phyloP scores from a whole-genome alignment of 2,888 invertebrate species.

The Caenorhabditis uteleia region DNA sequence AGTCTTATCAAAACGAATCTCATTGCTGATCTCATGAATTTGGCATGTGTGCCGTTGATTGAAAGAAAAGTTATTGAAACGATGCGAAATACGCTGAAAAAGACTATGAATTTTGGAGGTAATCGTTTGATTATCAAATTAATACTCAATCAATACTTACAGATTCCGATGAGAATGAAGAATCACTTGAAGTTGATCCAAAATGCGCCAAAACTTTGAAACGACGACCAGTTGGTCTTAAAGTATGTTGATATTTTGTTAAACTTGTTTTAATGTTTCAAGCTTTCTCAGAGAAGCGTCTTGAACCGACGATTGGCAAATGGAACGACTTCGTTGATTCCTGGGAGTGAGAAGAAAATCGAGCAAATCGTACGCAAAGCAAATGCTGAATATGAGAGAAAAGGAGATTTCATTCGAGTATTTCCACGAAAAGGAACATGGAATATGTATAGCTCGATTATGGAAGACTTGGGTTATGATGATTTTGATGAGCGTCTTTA shows the following conservation, averaged over 20 bases:
- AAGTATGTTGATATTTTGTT: neutral
- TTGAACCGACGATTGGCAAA: slow-evolving; percentile 11
- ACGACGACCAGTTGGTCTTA: slow-evolving; percentile 30
- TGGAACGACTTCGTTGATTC: slow-evolving; percentile 23
- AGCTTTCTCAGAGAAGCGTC: slow-evolving; percentile 18
- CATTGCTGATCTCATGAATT: slow-evolving; percentile 86
- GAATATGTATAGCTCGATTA: slow-evolving; percentile 52
- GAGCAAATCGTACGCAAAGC: slow-evolving; percentile 27
- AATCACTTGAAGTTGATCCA: slow-evolving; percentile 25
- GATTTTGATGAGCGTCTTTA: slow-evolving; percentile 57
- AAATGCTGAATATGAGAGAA: slow-evolving; percentile 43
- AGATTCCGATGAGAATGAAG: slow-evolving; percentile 7
- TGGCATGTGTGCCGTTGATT: slow-evolving; percentile 79
- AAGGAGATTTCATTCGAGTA: slow-evolving; percentile 62
- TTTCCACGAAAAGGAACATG: slow-evolving; percentile 60
- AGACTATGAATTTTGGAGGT: slow-evolving; percentile 12
- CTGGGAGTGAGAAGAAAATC: slow-evolving; percentile 26
- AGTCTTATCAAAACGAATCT: slow-evolving; percentile 89
- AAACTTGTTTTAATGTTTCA: neutral
- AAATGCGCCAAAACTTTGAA: slow-evolving; percentile 30
- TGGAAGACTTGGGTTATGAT: slow-evolving; percentile 59
- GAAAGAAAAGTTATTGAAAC: slow-evolving; percentile 35
- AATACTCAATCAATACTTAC: neutral
- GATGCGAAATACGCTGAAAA: slow-evolving; percentile 17
- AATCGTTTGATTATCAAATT: too few relatives aligned